These are phyloP conservation scores for Oligia fasciuncula DNA, from an alignment of 2,888 invertebrate genomes.

Conservation along the genomic window DNA sequence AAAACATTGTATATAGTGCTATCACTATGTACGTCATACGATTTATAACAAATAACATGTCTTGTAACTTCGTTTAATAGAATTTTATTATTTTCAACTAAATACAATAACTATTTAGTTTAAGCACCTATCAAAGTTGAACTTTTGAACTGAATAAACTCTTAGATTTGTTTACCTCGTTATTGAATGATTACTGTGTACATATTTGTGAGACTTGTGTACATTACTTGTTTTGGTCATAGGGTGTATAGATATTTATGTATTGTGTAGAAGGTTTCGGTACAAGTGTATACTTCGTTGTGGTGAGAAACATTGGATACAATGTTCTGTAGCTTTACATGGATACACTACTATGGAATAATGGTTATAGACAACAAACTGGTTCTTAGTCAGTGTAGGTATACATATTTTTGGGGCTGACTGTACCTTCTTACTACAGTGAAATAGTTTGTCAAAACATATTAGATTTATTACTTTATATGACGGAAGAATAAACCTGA, in stretches of 20 bases:
- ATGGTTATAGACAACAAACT: background rate
- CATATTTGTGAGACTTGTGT: background rate
- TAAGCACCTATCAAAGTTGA: background rate
- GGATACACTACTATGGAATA: background rate
- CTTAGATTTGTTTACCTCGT: background rate
- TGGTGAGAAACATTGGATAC: background rate
- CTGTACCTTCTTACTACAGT: background rate
- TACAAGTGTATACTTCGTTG: background rate
- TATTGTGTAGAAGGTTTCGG: background rate
- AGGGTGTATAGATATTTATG: background rate
- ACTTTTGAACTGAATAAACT: background rate
- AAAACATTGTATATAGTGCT: background rate
- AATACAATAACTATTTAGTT: background rate
- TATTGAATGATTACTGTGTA: background rate
- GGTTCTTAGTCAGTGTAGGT: background rate
- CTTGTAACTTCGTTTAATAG: background rate
- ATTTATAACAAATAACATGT: background rate
- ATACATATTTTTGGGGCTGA: background rate
- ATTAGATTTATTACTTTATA: constrained; percentile 11
- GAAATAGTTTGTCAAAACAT: background rate
- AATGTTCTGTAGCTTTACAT: background rate
- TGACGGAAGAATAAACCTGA: constrained; percentile 19
- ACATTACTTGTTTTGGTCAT: background rate
- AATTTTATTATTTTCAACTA: background rate
- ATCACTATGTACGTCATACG: background rate